phyloP scores from a whole-genome alignment of 2,797 vertebrate species.

The Takifugu ocellatus region DNA sequence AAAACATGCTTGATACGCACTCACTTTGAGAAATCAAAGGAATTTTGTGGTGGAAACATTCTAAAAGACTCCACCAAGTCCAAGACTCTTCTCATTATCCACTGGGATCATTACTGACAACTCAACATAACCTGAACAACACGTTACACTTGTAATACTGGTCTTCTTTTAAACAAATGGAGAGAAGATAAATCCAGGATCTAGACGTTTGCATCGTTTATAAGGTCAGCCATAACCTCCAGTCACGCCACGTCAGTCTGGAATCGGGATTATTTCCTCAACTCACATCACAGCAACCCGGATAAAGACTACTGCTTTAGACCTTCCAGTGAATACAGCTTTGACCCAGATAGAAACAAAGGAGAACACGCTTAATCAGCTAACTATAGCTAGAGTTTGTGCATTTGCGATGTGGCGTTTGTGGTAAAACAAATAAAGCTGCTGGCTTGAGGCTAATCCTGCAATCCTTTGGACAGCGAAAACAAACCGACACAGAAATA shows the following conservation, averaged over 20 bases:
- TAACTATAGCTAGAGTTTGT: neutral
- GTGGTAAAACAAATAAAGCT: neutral
- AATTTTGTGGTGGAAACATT: too few species aligned
- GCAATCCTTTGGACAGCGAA: neutral
- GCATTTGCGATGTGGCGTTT: neutral
- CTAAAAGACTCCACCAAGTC: too few species aligned
- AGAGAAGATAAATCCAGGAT: neutral
- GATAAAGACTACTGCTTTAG: neutral
- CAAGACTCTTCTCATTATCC: too few species aligned
- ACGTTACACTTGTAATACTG: too few species aligned
- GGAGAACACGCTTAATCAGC: slow-evolving; percentile 3
- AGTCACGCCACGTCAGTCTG: slow-evolving; percentile 27
- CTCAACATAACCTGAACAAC: too few species aligned
- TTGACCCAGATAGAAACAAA: neutral
- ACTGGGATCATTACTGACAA: too few species aligned
- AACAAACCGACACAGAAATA: neutral
- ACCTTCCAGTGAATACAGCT: neutral
- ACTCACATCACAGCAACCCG: neutral
- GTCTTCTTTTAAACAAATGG: too few species aligned
- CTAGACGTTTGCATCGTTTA: slow-evolving; percentile 25
- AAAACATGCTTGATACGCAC: too few species aligned
- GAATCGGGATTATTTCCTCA: slow-evolving; percentile 15
- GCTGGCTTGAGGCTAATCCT: slow-evolving; percentile 3
- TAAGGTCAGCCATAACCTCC: slow-evolving; percentile 21
- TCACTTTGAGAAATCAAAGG: too few species aligned